A percentile compares a stretch with the other conserved stretches of the same genome.
Evolutionary conservation across 2,888 invertebrate genomes (phyloP).

Genomic region (Gastrophysa polygoni): DNA sequence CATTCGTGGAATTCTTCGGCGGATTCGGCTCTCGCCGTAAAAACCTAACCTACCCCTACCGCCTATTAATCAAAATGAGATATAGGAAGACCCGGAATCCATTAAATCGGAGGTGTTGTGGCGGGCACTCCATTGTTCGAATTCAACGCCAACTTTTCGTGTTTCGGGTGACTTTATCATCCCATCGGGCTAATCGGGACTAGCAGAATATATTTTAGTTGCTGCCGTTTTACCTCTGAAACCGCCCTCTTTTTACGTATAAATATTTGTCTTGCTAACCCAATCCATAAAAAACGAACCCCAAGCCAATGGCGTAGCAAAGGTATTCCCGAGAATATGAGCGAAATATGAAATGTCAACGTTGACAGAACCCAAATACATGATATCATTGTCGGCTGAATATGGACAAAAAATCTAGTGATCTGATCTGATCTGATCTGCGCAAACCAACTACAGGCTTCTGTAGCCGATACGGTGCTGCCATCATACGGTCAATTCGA

Average conservation of each 20-base stretch:
- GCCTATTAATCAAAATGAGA: conserved; percentile 26
- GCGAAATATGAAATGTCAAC: too few relatives aligned
- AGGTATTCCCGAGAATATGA: too few relatives aligned
- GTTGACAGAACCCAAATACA: too few relatives aligned
- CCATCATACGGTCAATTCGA: too few relatives aligned
- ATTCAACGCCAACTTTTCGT: conserved; percentile 37
- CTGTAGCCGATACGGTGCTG: too few relatives aligned
- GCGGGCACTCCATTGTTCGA: conserved; percentile 33
- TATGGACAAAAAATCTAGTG: too few relatives aligned
- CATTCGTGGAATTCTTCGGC: neutral
- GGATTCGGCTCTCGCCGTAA: conserved; percentile 7
- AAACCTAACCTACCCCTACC: conserved; percentile 16
- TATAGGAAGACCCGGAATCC: conserved; percentile 24
- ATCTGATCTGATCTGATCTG: too few relatives aligned
- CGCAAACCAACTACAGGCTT: too few relatives aligned
- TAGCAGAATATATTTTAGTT: conserved; percentile 44
- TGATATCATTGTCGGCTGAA: too few relatives aligned
- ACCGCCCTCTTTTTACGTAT: conserved; percentile 35
- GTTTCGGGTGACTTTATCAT: conserved; percentile 41
- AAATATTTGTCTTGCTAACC: conserved; percentile 43
- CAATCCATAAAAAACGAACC: conserved; percentile 33
- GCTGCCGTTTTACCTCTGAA: conserved; percentile 35
- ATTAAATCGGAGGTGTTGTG: conserved; percentile 37
- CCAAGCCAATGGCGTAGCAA: neutral
- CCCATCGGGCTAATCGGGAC: conserved; percentile 40